phyloP scores from a whole-genome alignment of 2,888 invertebrate species.

The Mechanitis messenoides region DNA sequence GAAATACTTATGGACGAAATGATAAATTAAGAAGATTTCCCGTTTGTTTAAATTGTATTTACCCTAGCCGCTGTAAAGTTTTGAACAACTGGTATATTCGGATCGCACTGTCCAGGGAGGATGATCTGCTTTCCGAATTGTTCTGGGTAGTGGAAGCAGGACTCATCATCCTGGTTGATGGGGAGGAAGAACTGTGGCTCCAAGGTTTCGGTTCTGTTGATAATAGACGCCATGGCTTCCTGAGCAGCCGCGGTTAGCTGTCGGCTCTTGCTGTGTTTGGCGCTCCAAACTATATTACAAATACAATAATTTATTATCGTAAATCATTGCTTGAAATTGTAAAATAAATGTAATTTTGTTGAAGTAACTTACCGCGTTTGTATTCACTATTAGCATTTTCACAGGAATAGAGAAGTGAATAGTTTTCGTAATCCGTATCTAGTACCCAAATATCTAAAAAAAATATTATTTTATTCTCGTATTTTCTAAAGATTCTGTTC shows the following conservation, averaged over 20 bases:
- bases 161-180: constrained; percentile 45
- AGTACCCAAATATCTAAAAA: constrained; percentile 56
- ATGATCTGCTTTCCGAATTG: constrained; percentile 42
- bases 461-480: too few relatives aligned
- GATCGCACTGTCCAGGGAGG: constrained; percentile 61
- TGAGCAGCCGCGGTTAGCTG: constrained; percentile 38
- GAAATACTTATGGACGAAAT: constrained; percentile 7
- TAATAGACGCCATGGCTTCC: constrained; percentile 37
- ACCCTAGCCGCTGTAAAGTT: constrained; percentile 47
- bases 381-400: constrained; percentile 46
- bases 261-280: constrained; percentile 54
- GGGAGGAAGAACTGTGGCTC: constrained; percentile 42
- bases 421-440: constrained; percentile 57
- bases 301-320: neutral
- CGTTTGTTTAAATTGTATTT: constrained; percentile 6
- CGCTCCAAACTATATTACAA: constrained; percentile 58
- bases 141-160: constrained; percentile 62
- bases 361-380: constrained; percentile 44
- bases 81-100: constrained; percentile 43
- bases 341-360: too few relatives aligned
- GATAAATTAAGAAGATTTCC: too few relatives aligned
- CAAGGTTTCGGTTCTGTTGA: constrained; percentile 42
- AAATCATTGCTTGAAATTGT: too few relatives aligned
- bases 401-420: constrained; percentile 60
- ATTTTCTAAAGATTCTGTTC: too few relatives aligned